A percentile compares a stretch with the other conserved stretches of the same genome.
Conservation (phyloP, 2,888 invertebrate species). For the Rhingia campestris region DNA sequence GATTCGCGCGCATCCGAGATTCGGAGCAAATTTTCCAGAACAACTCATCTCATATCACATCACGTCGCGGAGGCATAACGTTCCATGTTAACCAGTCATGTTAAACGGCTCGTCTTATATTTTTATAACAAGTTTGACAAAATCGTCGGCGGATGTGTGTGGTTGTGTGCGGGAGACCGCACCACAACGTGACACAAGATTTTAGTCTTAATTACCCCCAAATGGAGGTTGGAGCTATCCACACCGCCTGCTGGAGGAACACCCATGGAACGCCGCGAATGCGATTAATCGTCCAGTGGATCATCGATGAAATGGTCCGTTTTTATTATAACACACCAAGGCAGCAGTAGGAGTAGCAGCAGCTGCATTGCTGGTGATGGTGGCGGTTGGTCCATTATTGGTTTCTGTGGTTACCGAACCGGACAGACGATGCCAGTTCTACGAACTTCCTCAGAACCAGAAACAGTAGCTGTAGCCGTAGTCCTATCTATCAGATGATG, state of each 20-base stretch:
- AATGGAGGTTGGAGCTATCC: slow-evolving; percentile 56
- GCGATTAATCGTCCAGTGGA: slow-evolving; percentile 71
- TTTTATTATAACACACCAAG: slow-evolving; percentile 60
- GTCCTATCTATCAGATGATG: slow-evolving; percentile 73
- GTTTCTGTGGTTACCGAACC: slow-evolving; percentile 46
- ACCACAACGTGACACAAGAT: slow-evolving; percentile 76
- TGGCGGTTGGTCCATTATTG: slow-evolving; percentile 56
- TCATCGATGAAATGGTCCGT: slow-evolving; percentile 71
- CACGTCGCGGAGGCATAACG: slow-evolving; percentile 63
- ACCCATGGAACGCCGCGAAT: slow-evolving; percentile 64
- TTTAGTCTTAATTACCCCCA: slow-evolving; percentile 77
- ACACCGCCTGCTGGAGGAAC: slow-evolving; percentile 51
- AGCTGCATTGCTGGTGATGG: not conserved
- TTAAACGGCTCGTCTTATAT: slow-evolving; percentile 73
- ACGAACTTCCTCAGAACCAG: slow-evolving; percentile 71
- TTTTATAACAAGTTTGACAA: slow-evolving; percentile 72
- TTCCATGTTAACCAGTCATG: slow-evolving; percentile 72
- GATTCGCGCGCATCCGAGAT: not conserved
- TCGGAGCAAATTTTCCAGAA: slow-evolving; percentile 66
- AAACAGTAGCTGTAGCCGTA: slow-evolving; percentile 61
- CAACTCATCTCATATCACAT: slow-evolving; percentile 67
- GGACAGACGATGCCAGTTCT: slow-evolving; percentile 59
- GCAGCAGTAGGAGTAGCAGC: not conserved
- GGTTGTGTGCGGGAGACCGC: slow-evolving; percentile 4
- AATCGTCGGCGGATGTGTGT: slow-evolving; percentile 17